Base-by-base conservation (phyloP, 1,140 invertebrate species). In the Augochlora pura region DNA sequence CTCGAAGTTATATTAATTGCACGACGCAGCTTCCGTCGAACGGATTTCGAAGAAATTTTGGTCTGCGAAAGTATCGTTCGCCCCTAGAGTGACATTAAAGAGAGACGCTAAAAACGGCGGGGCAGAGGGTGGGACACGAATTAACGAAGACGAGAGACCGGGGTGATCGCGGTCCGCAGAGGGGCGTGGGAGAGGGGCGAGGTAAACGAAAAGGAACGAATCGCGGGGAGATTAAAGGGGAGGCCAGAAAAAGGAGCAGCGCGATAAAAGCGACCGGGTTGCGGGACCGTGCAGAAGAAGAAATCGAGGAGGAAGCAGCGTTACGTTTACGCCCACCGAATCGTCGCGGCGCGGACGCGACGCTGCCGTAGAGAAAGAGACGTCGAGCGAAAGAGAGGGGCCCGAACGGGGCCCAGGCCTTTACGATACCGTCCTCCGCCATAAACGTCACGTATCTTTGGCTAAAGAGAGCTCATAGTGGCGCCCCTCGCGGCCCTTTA, bases 391-490 rank as follows among this genome's bases (percentile, higher is more conserved):
- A n/a, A n/a, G 54, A 63, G 72, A 68, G 54, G 21, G 72, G 57
- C 42, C 81, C 46, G 80, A 85, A 85, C 82, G 81, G 69, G 67
- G 67, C 32, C 32, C 79, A 83, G 78, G 74, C 86, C 74, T 87
- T 88, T 89, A 90, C 88, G 83, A 88, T 90, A 88, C 83, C 84
- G 81, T 87, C 83, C 75, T 82, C 86, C 81, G 73, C 88, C 83
- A 87, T 91, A 91, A 90, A 90, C 84, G 89, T 91, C 88, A 88
- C 89, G 86, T 91, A 90, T 86, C 87, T 87, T 88, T 85, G 87
- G 83, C 81, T 88, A 85, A 88, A 85, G 85, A 88, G 83, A 82
- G 78, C 65, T 74, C 75, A 59, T 75, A 59, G 75, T 77, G 76
- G 73, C 81, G 75, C 74, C 71, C 77, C 49, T 82, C 64, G 67